Base-by-base conservation (phyloP, 2,113 vertebrate species). In the Centropristis striata region DNA sequence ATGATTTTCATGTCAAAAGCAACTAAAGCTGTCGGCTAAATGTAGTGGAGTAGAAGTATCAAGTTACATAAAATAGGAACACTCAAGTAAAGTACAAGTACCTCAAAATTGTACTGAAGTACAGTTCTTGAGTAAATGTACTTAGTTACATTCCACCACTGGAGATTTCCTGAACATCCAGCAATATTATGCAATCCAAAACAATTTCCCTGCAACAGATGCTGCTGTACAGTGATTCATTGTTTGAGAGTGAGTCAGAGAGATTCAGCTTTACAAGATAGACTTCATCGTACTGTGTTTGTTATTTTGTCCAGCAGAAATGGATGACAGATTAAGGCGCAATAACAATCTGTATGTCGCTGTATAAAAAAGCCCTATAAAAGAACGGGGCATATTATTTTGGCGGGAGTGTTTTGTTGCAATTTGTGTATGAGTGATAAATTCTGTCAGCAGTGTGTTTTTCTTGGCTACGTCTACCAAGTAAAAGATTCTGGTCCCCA, bases 121-220 rank as follows among this genome's bases (percentile, higher is more conserved):
- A n/a, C n/a, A n/a, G n/a, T n/a, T n/a, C n/a, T n/a, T n/a, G n/a
- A n/a, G n/a, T n/a, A n/a, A n/a, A n/a, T n/a, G n/a, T n/a, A n/a
- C n/a, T n/a, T n/a, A n/a, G n/a, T n/a, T n/a, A n/a, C n/a, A n/a
- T n/a, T n/a, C n/a, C n/a, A n/a, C n/a, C n/a, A n/a, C n/a, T n/a
- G n/a, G n/a, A n/a, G n/a, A n/a, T n/a, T n/a, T n/a, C 13, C 50
- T 18, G 20, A 44, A 49, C 25, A 59, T 3, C 25, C 25, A 73
- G 73, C 4, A 65, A 28, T 12, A 69, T 36, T 5, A 70, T 25
- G 50, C 70, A 81, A 83, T 69, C 14, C 42, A 47, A 54, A 74
- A 69, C 37, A 68, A 68, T 16, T 3, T 25, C 39, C 23, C 32
- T 27, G 51, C 32, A 66, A 64, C 25, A 49, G 12, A 65, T 6